These are phyloP conservation scores for Clepsis dumicolana DNA, from an alignment of 2,888 invertebrate genomes.

Conservation along the genomic window DNA sequence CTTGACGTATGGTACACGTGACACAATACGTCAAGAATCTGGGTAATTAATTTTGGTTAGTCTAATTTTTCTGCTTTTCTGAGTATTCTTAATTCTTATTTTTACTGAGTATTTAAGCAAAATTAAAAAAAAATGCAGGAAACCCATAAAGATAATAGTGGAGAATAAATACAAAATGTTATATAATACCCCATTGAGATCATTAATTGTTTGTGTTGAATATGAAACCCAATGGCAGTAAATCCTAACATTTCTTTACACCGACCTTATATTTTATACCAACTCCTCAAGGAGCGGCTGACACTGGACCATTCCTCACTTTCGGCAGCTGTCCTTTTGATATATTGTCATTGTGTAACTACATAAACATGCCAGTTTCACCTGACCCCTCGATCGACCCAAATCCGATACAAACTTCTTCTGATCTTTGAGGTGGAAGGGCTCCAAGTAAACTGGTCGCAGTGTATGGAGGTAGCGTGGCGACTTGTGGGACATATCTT, in stretches of 20 bases:
- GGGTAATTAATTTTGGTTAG: too few species aligned
- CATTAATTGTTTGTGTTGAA: neutral
- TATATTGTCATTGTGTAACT: conserved; percentile 66
- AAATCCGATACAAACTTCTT: neutral
- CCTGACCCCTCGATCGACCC: conserved; percentile 43
- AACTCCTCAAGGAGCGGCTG: conserved; percentile 57
- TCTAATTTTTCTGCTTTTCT: too few species aligned
- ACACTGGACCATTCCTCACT: conserved; percentile 64
- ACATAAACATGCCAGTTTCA: conserved; percentile 49
- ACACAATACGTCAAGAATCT: too few species aligned
- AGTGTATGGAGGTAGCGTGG: conserved; percentile 46
- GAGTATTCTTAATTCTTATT: too few species aligned
- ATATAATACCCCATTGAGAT: too few species aligned
- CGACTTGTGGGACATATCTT: conserved; percentile 53
- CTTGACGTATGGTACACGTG: too few species aligned
- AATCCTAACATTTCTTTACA: conserved; percentile 3
- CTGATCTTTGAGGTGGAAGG: neutral
- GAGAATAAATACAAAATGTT: too few species aligned
- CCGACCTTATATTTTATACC: conserved; percentile 26
- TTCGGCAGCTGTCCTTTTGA: conserved; percentile 66
- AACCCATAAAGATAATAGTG: neutral
- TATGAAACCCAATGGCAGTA: neutral
- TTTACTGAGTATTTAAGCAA: too few species aligned
- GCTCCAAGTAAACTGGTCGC: conserved; percentile 46
- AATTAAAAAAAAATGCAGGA: too few species aligned